A percentile compares a stretch with the other conserved stretches of the same genome.
Evolutionary conservation across 2,797 vertebrate genomes (phyloP).

Genomic region (Lepilemur septentrionalis): DNA sequence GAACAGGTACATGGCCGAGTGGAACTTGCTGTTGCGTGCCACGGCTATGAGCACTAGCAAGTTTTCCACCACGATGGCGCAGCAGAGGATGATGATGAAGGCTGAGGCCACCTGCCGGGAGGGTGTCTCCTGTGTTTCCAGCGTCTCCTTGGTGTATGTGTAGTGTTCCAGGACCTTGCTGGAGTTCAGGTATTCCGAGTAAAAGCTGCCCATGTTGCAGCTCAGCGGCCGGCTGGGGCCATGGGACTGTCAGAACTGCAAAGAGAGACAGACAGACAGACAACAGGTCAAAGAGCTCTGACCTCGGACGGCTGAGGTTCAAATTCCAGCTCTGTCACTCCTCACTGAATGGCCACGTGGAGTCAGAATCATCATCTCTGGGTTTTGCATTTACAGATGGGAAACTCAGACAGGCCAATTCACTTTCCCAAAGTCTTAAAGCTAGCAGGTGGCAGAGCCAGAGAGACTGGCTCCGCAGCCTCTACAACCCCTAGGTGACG

Average conservation of each 20-base stretch:
- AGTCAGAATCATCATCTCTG: background rate
- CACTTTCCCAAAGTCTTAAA: background rate
- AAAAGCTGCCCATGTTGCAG: constrained; percentile 90
- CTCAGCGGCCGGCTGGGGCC: constrained; percentile 62
- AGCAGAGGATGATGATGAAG: constrained; percentile 90
- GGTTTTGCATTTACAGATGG: background rate
- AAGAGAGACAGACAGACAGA: constrained; percentile 1
- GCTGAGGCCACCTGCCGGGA: constrained; percentile 81
- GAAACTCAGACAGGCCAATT: background rate
- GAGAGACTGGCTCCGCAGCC: background rate
- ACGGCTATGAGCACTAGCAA: constrained; percentile 93
- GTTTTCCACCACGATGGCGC: constrained; percentile 95
- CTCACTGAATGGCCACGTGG: background rate
- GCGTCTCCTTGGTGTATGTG: constrained; percentile 86
- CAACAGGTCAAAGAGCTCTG: constrained; percentile 18
- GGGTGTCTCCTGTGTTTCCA: background rate
- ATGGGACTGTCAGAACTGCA: constrained; percentile 70
- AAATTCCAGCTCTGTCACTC: background rate
- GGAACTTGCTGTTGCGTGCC: constrained; percentile 95
- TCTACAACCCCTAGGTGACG: background rate
- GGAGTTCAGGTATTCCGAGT: constrained; percentile 91
- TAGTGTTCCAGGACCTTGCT: constrained; percentile 90
- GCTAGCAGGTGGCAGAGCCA: background rate
- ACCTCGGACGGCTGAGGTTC: background rate
- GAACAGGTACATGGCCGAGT: constrained; percentile 98